Evolutionary conservation across 2,797 vertebrate genomes (phyloP).

Genomic region (Phaenicophaeus curvirostris): DNA sequence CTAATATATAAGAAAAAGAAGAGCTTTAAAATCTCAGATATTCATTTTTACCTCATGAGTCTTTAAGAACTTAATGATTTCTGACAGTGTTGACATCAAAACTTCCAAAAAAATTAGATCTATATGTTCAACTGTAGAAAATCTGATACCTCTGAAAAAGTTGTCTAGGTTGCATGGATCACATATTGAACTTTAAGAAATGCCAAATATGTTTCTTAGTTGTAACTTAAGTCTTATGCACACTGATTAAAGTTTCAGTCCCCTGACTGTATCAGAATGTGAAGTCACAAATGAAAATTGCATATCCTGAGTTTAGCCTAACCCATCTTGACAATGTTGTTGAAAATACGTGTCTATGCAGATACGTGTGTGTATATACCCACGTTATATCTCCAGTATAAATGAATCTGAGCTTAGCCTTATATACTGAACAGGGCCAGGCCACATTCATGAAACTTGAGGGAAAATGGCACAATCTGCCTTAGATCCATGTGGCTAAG

Average conservation of each 20-base stretch:
- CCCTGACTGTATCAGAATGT: background rate
- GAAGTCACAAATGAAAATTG: background rate
- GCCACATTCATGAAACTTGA: background rate
- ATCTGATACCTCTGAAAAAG: background rate
- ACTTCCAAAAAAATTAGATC: background rate
- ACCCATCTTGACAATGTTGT: background rate
- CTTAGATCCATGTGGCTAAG: background rate
- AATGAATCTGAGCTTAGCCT: background rate
- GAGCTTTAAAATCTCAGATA: background rate
- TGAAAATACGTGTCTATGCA: background rate
- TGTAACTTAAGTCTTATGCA: fast-evolving
- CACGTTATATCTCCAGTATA: background rate
- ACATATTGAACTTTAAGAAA: background rate
- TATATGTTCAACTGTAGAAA: background rate
- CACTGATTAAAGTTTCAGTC: background rate
- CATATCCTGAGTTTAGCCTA: background rate
- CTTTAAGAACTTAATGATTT: background rate
- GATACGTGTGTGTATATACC: background rate
- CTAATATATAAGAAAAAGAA: background rate
- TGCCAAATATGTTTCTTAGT: background rate
- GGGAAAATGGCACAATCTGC: background rate
- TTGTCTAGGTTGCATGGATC: background rate
- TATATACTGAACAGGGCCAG: background rate
- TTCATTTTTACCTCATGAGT: background rate
- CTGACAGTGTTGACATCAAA: background rate